A percentile compares a stretch with the other conserved stretches of the same genome.
Evolutionary conservation across 2,113 vertebrate genomes (phyloP).

Genomic region (Istiophorus platypterus): DNA sequence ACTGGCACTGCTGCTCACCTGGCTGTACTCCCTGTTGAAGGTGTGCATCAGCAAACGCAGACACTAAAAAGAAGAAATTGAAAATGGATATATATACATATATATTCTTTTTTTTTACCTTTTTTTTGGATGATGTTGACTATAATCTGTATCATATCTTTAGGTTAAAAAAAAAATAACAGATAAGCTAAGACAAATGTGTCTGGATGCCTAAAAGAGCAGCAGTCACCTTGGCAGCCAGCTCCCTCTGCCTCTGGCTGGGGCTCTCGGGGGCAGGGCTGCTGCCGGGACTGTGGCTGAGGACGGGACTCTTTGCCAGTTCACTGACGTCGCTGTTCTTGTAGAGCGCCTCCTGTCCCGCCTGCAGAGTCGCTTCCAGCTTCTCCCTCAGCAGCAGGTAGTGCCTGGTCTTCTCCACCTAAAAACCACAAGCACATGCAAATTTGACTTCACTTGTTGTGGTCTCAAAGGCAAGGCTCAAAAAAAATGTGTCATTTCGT

Average conservation of each 20-base stretch:
- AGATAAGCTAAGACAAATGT: not conserved
- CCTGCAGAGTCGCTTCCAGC: conserved; percentile 90
- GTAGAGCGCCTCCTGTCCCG: conserved; percentile 87
- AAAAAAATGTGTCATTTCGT: too few species aligned
- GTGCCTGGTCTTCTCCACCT: conserved; percentile 98
- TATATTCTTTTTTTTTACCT: not conserved
- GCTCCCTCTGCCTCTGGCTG: conserved; percentile 94
- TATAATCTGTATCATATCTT: not conserved
- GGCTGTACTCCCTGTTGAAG: conserved; percentile 98
- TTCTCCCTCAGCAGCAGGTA: conserved; percentile 97
- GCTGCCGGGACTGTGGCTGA: conserved; percentile 79
- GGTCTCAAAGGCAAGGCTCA: not conserved
- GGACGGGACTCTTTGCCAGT: conserved; percentile 85
- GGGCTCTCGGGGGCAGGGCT: conserved; percentile 84
- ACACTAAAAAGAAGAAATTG: conserved; percentile 84
- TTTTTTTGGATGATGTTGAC: not conserved
- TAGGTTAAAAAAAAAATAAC: not conserved
- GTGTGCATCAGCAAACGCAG: conserved; percentile 97
- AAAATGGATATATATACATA: too few species aligned
- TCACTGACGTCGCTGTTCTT: conserved; percentile 88
- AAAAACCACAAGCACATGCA: conserved; percentile 16
- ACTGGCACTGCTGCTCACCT: conserved; percentile 97
- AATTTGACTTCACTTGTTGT: not conserved
- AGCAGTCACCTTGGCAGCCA: conserved; percentile 93
- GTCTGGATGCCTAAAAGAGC: not conserved